Conservation (phyloP, 2,888 invertebrate genomes). For the Tetranychus piercei region DNA sequence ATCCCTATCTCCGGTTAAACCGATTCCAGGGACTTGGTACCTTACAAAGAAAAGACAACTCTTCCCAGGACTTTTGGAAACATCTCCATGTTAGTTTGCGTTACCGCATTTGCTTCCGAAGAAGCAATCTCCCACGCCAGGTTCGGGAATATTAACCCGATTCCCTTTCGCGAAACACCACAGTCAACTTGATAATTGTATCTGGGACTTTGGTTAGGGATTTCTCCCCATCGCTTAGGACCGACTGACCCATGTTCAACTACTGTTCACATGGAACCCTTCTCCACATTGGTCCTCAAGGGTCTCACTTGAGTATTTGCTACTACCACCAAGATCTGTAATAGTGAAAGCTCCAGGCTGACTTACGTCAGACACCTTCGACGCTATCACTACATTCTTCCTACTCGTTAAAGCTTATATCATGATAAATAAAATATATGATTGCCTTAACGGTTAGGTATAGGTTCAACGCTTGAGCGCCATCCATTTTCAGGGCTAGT, state of each 20-base stretch:
- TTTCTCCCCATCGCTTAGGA: constrained; percentile 31
- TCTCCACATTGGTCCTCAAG: constrained; percentile 37
- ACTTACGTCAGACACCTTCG: too few species aligned
- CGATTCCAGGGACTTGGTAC: constrained; percentile 34
- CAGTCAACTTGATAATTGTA: too few species aligned
- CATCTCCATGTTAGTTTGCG: constrained; percentile 34
- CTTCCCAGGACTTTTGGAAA: constrained; percentile 32
- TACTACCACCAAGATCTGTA: too few species aligned
- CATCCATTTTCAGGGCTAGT: too few species aligned
- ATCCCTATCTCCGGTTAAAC: constrained; percentile 34
- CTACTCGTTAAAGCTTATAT: too few species aligned
- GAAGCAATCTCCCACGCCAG: constrained; percentile 30
- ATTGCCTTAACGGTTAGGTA: too few species aligned
- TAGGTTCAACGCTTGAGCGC: too few species aligned
- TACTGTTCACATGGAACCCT: constrained; percentile 43
- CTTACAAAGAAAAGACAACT: constrained; percentile 37
- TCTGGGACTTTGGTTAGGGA: constrained; percentile 27
- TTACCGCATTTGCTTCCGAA: constrained; percentile 29
- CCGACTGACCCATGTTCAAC: constrained; percentile 35
- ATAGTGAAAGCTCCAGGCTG: too few species aligned
- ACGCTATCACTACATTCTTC: too few species aligned
- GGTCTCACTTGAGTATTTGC: constrained; percentile 48
- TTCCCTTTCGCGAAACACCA: constrained; percentile 29
- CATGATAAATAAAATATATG: too few species aligned
- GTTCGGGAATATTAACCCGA: constrained; percentile 32